phyloP scores from a whole-genome alignment of 2,113 vertebrate genomes.

The Eclectus roratus region DNA sequence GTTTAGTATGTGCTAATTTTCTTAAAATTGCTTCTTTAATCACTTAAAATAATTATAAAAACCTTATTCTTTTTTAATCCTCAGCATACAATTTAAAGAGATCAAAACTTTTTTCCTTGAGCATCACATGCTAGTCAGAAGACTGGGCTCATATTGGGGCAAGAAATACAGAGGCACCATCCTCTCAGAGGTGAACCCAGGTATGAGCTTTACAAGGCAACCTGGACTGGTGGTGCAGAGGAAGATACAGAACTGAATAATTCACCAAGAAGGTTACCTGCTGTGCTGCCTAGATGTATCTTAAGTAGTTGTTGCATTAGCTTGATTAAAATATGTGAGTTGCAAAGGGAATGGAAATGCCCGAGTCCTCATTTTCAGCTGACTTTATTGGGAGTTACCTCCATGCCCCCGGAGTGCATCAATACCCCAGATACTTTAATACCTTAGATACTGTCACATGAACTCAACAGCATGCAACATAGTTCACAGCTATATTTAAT shows the following conservation, averaged over 20 bases:
- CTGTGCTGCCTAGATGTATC: background rate
- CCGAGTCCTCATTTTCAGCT: background rate
- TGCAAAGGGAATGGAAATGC: constrained; percentile 39
- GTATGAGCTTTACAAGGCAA: background rate
- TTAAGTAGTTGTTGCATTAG: background rate
- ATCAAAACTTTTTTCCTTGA: background rate
- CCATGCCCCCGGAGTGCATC: background rate
- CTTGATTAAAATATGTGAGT: constrained; percentile 20
- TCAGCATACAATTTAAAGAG: background rate
- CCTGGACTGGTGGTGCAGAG: background rate
- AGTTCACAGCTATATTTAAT: constrained; percentile 2
- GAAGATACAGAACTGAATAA: background rate
- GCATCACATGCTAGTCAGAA: background rate
- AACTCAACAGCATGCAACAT: background rate
- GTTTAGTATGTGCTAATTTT: background rate
- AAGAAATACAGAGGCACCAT: background rate
- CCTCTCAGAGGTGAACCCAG: background rate
- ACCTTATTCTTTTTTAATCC: background rate
- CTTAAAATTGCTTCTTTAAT: background rate
- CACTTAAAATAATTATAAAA: background rate
- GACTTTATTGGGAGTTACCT: constrained; percentile 20
- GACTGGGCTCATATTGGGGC: background rate
- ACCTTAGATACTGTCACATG: background rate
- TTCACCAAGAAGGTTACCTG: background rate
- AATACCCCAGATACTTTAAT: background rate